phyloP scores from a whole-genome alignment of 2,797 vertebrate genomes.

The Artibeus jamaicensis region DNA sequence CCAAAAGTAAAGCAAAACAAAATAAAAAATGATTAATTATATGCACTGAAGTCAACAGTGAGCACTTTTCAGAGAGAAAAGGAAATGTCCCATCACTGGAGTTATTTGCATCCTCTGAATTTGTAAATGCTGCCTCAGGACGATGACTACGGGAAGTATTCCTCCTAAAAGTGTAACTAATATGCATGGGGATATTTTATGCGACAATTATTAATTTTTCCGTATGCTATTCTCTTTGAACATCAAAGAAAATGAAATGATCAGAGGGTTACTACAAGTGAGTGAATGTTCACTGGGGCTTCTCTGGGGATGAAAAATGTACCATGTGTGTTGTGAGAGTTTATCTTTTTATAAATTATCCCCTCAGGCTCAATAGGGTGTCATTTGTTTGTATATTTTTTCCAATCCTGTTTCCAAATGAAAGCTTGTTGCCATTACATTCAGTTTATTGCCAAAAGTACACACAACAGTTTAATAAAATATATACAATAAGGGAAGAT shows the following conservation, averaged over 20 bases:
- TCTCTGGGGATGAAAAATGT: background rate
- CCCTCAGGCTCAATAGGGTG: background rate
- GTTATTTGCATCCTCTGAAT: background rate
- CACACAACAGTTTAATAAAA: conserved; percentile 68
- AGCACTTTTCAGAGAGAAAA: background rate
- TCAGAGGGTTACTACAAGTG: background rate
- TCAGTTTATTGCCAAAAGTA: conserved; percentile 68
- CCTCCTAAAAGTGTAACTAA: background rate
- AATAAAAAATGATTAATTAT: background rate
- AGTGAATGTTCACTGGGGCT: background rate
- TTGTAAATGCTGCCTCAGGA: background rate
- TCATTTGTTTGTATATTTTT: conserved; percentile 30
- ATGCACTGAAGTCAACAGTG: background rate
- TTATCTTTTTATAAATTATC: conserved; percentile 15
- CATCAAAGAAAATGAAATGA: conserved; percentile 8
- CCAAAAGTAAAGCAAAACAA: conserved; percentile 48
- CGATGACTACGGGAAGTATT: background rate
- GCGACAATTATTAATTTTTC: conserved; percentile 17
- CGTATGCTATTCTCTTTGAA: background rate
- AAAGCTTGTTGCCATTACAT: conserved; percentile 1
- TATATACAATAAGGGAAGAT: conserved; percentile 14
- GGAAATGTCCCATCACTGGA: background rate
- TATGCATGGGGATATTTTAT: background rate
- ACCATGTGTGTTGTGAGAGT: background rate
- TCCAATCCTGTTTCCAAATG: conserved; percentile 9